Conservation (phyloP, 2,888 invertebrate species). For the Trachelus tabidus region DNA sequence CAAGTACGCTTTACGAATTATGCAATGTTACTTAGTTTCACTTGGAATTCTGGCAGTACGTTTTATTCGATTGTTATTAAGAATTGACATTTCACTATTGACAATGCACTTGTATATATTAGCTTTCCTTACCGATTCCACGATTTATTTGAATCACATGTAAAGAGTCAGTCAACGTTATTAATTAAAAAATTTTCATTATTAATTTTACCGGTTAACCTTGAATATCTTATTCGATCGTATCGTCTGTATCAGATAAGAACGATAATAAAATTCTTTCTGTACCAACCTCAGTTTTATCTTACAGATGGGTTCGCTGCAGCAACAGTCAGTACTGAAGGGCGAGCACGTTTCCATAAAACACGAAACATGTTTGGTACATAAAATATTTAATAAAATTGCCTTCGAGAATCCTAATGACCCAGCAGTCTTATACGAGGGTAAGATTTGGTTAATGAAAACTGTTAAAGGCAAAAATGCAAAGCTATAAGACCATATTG, state of each 20-base stretch:
- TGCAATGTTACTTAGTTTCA: neutral
- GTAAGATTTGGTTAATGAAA: constrained; percentile 55
- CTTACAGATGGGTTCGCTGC: constrained; percentile 78
- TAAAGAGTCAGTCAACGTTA: neutral
- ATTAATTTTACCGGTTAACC: neutral
- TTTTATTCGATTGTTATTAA: neutral
- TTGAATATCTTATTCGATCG: neutral
- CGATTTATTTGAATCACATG: neutral
- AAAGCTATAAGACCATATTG: neutral
- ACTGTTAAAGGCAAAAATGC: neutral
- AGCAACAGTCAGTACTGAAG: constrained; percentile 78
- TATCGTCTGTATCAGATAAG: neutral
- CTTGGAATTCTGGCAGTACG: neutral
- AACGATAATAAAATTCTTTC: neutral
- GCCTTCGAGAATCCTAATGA: constrained; percentile 69
- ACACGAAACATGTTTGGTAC: constrained; percentile 65
- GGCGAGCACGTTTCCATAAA: constrained; percentile 42
- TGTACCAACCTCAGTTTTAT: neutral
- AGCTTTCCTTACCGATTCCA: neutral
- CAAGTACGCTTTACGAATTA: neutral
- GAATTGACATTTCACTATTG: neutral
- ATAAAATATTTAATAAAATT: constrained; percentile 71
- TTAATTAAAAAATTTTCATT: neutral
- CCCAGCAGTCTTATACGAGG: constrained; percentile 74
- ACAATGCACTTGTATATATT: neutral